Base-by-base conservation (phyloP, 2,113 vertebrate species). In the Nettapus auritus region DNA sequence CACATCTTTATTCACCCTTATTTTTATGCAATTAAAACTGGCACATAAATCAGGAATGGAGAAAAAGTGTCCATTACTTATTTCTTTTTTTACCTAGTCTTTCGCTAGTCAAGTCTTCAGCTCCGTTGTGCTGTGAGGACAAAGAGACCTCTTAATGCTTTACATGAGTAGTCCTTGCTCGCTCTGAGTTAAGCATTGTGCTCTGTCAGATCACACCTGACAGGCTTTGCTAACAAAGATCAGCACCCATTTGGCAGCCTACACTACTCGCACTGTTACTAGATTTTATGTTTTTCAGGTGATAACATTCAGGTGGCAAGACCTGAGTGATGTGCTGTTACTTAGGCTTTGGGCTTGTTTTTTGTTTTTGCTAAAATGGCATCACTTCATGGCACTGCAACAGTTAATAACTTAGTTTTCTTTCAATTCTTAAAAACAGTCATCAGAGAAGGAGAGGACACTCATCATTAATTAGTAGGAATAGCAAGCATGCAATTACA, bases 401-500 rank as follows among this genome's bases (percentile, higher is more conserved):
- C 4, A 44, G 82, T 75, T 88, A 91, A 96, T 28, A 56, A 73
- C 76, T 53, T 23, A 28, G 33, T 67, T 50, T 7, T 66, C 42
- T 91, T 93, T 44, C 28, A 53, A 9, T 64, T 94, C 56, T 70
- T 77, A 82, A 87, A 91, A 93, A 62, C 11, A 66, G 33, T 25
- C 50, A 36, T 8, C 40, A 75, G 22, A 55, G 79, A 86, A 26
- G 40, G 70, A 92, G 77, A 84, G 26, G 53, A 79, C 71, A 71
- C 67, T 90, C 78, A 81, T 70, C 82, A 70, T 85, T 90, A 92
- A 94, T 94, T 73, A 87, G 55, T 33, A 79, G 55, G 23, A 92
- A 90, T 33, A 87, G 31, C 57, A 86, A 95, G 62, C 22, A 19
- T 16, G 12, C 29, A 88, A 83, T 25, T 78, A 86, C 74, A 78